Evolutionary conservation across 2,113 vertebrate species (phyloP), one percentile per base, ranked within the genome.

Genomic region (Psittacula cyanocephala): DNA sequence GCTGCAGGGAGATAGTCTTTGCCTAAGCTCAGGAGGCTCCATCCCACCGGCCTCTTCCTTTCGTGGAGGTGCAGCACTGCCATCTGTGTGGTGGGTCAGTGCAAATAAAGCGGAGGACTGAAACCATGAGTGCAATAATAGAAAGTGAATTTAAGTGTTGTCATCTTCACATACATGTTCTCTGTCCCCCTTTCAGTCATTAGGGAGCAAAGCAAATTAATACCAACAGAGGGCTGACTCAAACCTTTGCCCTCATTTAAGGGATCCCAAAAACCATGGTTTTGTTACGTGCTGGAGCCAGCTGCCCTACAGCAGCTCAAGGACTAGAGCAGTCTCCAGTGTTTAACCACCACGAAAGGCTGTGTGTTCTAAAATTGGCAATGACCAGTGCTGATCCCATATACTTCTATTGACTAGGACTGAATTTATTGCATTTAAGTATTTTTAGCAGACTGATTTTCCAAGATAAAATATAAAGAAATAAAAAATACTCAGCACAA

Each of bases 181-280:
- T 85, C 93, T 86, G 72, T 91, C 70, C 83, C 59, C 72, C 86
- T 92, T 91, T 81, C 70, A 68, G 49, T 85, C 87, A 89, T 91
- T 82, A 87, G 95, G 92, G 95, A 96, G 44, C 65, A 93, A 90
- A 88, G 83, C 83, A 95, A 93, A 94, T 95, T 95, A 95, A 91
- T 92, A 86, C 93, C 85, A 93, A 70, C 81, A 84, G 92, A 95
- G 90, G 75, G 83, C 93, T 93, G 89, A 84, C 74, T 92, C 84
- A 87, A 94, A 95, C 84, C 89, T 96, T 95, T 92, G 91, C 91
- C 85, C 86, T 97, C 94, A 81, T 96, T 93, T 96, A 88, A 90
- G 89, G 74, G 49, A 92, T 92, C 91, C 93, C 90, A 92, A 91
- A 95, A 94, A 44, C 6, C 0, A 3, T 20, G 6, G 52, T 65